phyloP scores from a whole-genome alignment of 2,888 invertebrate genomes.

The Megaustenia siamemsis region DNA sequence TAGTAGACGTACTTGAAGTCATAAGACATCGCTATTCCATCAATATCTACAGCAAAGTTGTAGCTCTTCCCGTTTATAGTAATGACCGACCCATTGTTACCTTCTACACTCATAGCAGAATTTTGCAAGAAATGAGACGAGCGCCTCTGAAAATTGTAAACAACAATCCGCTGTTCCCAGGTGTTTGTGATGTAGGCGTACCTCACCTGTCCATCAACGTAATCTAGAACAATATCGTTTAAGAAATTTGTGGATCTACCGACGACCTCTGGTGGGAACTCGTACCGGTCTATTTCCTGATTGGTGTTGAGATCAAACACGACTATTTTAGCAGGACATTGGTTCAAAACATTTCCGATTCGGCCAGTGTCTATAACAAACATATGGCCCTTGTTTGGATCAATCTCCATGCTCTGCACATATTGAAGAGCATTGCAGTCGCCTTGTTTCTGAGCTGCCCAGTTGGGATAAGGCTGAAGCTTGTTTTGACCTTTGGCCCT shows the following conservation, averaged over 20 bases:
- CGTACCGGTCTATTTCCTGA: constrained; percentile 60
- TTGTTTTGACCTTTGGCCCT: constrained; percentile 46
- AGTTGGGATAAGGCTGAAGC: constrained; percentile 67
- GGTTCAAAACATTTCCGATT: constrained; percentile 43
- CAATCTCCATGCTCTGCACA: constrained; percentile 72
- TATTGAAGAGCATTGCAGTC: constrained; percentile 70
- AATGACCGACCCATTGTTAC: constrained; percentile 56
- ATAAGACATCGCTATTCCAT: constrained; percentile 71
- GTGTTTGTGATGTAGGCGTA: constrained; percentile 70
- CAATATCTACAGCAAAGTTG: constrained; percentile 58
- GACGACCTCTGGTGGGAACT: constrained; percentile 65
- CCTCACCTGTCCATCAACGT: constrained; percentile 63
- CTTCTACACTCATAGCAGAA: constrained; percentile 59
- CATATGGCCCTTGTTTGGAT: constrained; percentile 69
- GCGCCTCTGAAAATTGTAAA: constrained; percentile 64
- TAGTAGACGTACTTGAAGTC: constrained; percentile 69
- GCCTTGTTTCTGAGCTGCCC: constrained; percentile 67
- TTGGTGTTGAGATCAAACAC: constrained; percentile 65
- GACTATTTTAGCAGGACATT: constrained; percentile 70
- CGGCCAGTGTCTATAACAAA: constrained; percentile 71
- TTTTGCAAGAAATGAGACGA: constrained; percentile 63
- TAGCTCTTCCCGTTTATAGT: constrained; percentile 56
- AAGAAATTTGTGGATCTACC: constrained; percentile 63
- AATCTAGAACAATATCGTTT: constrained; percentile 71
- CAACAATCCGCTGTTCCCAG: constrained; percentile 62